Evolutionary conservation across 2,888 invertebrate species (phyloP).

Genomic region (Eupithecia centaureata): DNA sequence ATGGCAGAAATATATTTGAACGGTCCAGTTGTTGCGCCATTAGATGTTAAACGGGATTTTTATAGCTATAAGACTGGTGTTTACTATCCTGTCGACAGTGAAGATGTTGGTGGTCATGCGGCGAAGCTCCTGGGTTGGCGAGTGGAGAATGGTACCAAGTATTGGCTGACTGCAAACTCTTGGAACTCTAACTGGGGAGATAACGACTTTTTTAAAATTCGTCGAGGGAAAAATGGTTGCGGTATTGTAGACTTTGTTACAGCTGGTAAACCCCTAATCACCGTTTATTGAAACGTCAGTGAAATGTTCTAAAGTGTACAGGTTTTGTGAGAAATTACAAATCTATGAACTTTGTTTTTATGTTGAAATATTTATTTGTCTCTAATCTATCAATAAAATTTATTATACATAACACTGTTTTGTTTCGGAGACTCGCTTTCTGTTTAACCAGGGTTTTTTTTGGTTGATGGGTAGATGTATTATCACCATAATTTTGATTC

Average conservation of each 20-base stretch:
- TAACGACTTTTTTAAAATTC: constrained; percentile 93
- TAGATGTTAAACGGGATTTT: constrained; percentile 93
- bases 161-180: constrained; percentile 96
- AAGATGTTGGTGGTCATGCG: constrained; percentile 92
- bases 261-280: constrained; percentile 85
- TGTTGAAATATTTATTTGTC: not conserved
- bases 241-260: constrained; percentile 88
- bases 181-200: constrained; percentile 98
- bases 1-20: constrained; percentile 91
- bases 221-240: constrained; percentile 90
- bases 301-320: too few species aligned
- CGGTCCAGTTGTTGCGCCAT: constrained; percentile 96
- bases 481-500: not conserved
- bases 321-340: too few species aligned
- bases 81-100: constrained; percentile 87
- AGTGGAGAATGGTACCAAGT: constrained; percentile 88
- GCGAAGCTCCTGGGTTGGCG: constrained; percentile 96
- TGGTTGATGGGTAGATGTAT: not conserved
- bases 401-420: not conserved
- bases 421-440: not conserved
- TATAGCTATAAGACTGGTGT: constrained; percentile 91
- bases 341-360: too few species aligned
- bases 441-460: not conserved
- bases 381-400: not conserved
- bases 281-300: not conserved